These are phyloP conservation scores for Lycaon pictus DNA, from an alignment of 2,113 vertebrate genomes.

Conservation along the genomic window DNA sequence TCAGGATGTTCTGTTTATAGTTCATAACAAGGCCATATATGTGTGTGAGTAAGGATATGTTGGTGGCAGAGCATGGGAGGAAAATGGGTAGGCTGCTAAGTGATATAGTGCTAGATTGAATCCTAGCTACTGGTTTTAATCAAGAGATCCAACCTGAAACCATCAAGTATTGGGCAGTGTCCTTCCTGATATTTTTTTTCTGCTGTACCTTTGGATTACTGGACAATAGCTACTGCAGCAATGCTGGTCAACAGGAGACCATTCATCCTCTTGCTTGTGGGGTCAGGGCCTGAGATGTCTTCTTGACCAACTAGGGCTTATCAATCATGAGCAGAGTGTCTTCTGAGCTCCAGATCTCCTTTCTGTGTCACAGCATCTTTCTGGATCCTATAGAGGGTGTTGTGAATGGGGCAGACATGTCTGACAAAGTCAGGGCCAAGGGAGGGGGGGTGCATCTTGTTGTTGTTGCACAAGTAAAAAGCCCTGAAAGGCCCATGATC, in stretches of 20 bases:
- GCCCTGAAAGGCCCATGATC: not conserved
- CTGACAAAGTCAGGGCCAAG: slow-evolving; percentile 70
- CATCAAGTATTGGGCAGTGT: not conserved
- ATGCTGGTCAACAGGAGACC: not conserved
- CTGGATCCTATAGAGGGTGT: not conserved
- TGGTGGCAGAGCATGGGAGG: not conserved
- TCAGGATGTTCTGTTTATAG: slow-evolving; percentile 72
- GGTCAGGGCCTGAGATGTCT: not conserved
- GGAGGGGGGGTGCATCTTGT: slow-evolving; percentile 9
- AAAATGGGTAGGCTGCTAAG: slow-evolving; percentile 21
- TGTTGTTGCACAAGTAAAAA: slow-evolving; percentile 38
- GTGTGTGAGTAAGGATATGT: not conserved
- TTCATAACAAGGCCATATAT: slow-evolving; percentile 70
- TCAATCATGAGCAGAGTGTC: not conserved
- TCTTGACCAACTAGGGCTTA: slow-evolving; percentile 64
- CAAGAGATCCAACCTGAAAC: not conserved
- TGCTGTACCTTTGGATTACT: slow-evolving; percentile 12
- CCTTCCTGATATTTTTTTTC: not conserved
- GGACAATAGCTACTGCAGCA: not conserved
- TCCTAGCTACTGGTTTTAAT: slow-evolving; percentile 41
- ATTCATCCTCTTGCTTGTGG: not conserved
- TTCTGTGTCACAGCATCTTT: slow-evolving; percentile 73
- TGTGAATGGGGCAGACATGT: slow-evolving; percentile 49
- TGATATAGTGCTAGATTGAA: slow-evolving; percentile 57
- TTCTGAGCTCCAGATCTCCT: not conserved